Evolutionary conservation across 2,113 vertebrate genomes (phyloP).

Genomic region (Antigone vipio): DNA sequence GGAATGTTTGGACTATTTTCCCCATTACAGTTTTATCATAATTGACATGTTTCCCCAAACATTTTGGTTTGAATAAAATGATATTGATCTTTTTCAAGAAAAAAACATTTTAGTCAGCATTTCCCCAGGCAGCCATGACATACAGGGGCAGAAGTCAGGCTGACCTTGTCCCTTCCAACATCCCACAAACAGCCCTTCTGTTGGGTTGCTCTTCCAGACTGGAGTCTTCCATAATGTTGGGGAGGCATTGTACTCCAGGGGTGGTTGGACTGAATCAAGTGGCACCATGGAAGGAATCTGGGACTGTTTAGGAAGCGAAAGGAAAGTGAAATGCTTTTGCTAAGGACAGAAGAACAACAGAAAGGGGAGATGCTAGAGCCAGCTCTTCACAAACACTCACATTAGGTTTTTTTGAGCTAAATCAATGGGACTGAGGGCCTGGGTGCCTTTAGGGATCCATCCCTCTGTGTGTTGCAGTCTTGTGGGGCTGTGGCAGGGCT

Average conservation of each 20-base stretch:
- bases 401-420: neutral
- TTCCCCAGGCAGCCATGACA: neutral
- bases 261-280: neutral
- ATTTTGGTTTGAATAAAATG: neutral
- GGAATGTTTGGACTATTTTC: slow-evolving; percentile 4
- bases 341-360: neutral
- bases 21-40: slow-evolving; percentile 15
- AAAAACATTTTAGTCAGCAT: neutral
- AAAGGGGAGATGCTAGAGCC: neutral
- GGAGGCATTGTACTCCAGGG: rapidly evolving
- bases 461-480: neutral
- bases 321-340: neutral
- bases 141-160: neutral
- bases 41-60: slow-evolving; percentile 17
- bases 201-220: neutral
- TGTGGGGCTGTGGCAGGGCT: neutral
- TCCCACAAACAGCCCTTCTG: neutral
- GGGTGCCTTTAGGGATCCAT: neutral
- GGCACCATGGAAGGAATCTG: neutral
- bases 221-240: neutral
- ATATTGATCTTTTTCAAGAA: neutral
- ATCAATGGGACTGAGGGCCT: neutral
- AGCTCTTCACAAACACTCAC: neutral
- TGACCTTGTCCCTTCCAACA: neutral
- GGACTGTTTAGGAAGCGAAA: neutral